Base-by-base conservation (phyloP, 2,797 vertebrate species). In the Danio albolineatus region DNA sequence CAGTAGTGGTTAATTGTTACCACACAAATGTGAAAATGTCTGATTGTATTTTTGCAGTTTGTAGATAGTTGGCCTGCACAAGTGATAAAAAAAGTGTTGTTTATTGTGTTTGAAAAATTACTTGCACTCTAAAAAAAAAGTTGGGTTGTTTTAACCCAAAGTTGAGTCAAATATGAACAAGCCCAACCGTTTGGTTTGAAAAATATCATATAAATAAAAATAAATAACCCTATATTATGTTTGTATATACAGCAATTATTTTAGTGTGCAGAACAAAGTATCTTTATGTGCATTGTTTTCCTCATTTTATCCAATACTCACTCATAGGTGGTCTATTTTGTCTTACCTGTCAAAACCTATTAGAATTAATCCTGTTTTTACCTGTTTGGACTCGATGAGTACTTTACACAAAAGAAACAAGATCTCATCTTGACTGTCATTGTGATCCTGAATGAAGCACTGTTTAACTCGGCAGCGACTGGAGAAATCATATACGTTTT, bases 261-360 rank as follows among this genome's bases (percentile, higher is more conserved):
- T 28, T 28, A 28, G 28, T 28, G 39, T 7, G 6, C 36, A 13
- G 49, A 76, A 65, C 38, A 56, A 65, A 44, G 14, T 36, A 17
- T 16, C 13, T 64, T 64, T 54, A 66, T 66, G 17, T 44, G 19
- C 38, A 1, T 36, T 41, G 19, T 53, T 71, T 64, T 43, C 48
- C 16, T 66, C 16, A 56, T 66, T 76, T 65, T 7, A 76, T 28
- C 5, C 21, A 28, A 66, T 28, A 51, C 46, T 9, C 10, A 65
- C 17, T 66, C 51, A 56, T 66, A 76, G 43, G 54, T 78, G 56
- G 66, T 61, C 65, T 70, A 10, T 69, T 78, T 60, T 69, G 12
- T 39, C 28, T 16, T 49, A 59, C 16, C 76, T 78, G 76, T 67
- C 76, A 60, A 59, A 77, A 7, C 62, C 53, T 57, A 57, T 77